These are phyloP conservation scores for Anoncus sp. DNA, from an alignment of 2,888 invertebrate species.

Conservation along the genomic window DNA sequence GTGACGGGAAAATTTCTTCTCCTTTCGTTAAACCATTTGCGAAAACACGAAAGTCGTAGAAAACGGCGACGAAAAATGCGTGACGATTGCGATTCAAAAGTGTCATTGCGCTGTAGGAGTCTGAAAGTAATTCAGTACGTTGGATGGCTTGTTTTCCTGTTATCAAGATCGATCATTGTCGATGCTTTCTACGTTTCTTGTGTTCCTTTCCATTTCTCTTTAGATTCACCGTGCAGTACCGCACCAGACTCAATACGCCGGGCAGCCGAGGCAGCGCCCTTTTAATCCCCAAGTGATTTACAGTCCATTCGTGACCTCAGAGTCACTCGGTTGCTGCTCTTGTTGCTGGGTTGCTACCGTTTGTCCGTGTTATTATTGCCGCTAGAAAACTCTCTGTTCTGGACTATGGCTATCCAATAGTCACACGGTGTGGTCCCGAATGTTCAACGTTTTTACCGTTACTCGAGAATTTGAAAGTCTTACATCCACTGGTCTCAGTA, in stretches of 20 bases:
- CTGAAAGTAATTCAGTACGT: constrained; percentile 54
- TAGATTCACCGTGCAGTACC: constrained; percentile 24
- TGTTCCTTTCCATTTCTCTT: constrained; percentile 56
- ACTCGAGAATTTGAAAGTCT: constrained; percentile 9
- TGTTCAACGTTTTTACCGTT: constrained; percentile 17
- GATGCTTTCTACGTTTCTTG: constrained; percentile 46
- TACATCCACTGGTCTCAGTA: background rate
- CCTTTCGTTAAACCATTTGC: background rate
- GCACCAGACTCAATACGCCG: constrained; percentile 45
- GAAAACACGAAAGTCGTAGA: background rate
- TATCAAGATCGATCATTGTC: constrained; percentile 59
- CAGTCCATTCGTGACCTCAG: constrained; percentile 55
- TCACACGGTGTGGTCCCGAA: background rate
- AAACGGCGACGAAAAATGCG: constrained; percentile 38
- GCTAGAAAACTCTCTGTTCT: constrained; percentile 32
- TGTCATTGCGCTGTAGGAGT: constrained; percentile 4
- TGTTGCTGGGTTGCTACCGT: constrained; percentile 22
- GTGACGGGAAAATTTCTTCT: constrained; percentile 35
- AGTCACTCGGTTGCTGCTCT: constrained; percentile 36
- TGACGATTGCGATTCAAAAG: constrained; percentile 39
- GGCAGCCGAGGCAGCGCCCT: constrained; percentile 52
- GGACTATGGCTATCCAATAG: background rate
- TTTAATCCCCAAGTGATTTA: constrained; percentile 61
- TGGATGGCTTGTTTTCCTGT: constrained; percentile 55
- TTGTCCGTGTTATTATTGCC: constrained; percentile 33